Evolutionary conservation across 2,888 invertebrate species (phyloP).

Genomic region (Onchidella celtica): DNA sequence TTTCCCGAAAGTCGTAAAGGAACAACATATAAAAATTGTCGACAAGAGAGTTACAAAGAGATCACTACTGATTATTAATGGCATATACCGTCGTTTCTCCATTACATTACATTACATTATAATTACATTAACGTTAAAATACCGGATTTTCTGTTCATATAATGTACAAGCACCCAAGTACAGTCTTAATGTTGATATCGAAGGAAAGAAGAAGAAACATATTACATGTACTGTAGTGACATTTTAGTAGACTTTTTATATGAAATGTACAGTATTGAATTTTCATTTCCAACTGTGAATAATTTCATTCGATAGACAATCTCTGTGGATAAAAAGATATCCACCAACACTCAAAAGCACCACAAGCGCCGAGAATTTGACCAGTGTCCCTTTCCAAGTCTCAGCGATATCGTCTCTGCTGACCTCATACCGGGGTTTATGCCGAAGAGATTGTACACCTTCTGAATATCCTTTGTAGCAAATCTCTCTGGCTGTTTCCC

Average conservation of each 20-base stretch:
- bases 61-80: no score
- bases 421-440: not conserved
- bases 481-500: constrained; percentile 8
- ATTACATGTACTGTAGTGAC: no score
- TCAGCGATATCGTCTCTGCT: not conserved
- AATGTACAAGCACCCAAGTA: no score
- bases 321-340: not conserved
- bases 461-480: not conserved
- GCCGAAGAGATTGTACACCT: not conserved
- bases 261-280: no score
- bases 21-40: no score
- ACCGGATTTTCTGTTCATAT: no score
- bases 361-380: not conserved
- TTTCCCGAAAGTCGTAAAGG: no score
- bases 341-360: not conserved
- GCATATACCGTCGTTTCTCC: no score
- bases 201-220: not conserved
- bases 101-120: no score
- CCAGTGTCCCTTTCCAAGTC: not conserved
- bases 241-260: no score
- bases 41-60: no score
- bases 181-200: not conserved
- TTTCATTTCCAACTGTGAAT: not conserved
- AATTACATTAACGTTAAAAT: no score
- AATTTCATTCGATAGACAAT: not conserved